These are phyloP conservation scores for Lycocerus yunnanus DNA, from an alignment of 2,888 invertebrate species.

Conservation along the genomic window DNA sequence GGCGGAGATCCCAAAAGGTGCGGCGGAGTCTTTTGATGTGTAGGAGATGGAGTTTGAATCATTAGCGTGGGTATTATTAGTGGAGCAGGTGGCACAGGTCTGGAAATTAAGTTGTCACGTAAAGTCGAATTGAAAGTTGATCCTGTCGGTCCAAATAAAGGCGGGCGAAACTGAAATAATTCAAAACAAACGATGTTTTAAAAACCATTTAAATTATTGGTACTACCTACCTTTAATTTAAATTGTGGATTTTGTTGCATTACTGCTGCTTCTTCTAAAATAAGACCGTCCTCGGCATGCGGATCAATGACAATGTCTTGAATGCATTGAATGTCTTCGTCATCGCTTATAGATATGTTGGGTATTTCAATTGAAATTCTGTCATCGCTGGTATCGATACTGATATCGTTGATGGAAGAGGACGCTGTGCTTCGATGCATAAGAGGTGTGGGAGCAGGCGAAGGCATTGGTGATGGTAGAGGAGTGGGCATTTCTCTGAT, in stretches of 20 bases:
- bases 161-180: constrained; percentile 60
- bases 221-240: constrained; percentile 32
- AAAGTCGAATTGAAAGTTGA: constrained; percentile 53
- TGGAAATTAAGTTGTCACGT: constrained; percentile 17
- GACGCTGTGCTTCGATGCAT: constrained; percentile 57
- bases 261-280: constrained; percentile 53
- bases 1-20: constrained; percentile 63
- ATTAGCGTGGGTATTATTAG: constrained; percentile 68
- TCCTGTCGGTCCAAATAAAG: constrained; percentile 52
- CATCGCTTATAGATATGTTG: constrained; percentile 52
- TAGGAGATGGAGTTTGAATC: constrained; percentile 72
- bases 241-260: constrained; percentile 45
- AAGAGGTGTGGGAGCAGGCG: constrained; percentile 71
- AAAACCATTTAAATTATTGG: too few relatives aligned
- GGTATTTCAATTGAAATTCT: constrained; percentile 56
- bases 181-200: neutral
- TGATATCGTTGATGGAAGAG: constrained; percentile 55
- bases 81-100: constrained; percentile 55
- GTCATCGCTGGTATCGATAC: constrained; percentile 57
- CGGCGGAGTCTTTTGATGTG: constrained; percentile 59
- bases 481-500: constrained; percentile 79
- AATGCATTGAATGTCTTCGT: constrained; percentile 49
- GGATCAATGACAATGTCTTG: constrained; percentile 54
- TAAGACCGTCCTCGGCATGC: constrained; percentile 54
- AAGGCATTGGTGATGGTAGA: constrained; percentile 73